Conservation (phyloP, 2,888 invertebrate genomes). For the Metalampra italica region DNA sequence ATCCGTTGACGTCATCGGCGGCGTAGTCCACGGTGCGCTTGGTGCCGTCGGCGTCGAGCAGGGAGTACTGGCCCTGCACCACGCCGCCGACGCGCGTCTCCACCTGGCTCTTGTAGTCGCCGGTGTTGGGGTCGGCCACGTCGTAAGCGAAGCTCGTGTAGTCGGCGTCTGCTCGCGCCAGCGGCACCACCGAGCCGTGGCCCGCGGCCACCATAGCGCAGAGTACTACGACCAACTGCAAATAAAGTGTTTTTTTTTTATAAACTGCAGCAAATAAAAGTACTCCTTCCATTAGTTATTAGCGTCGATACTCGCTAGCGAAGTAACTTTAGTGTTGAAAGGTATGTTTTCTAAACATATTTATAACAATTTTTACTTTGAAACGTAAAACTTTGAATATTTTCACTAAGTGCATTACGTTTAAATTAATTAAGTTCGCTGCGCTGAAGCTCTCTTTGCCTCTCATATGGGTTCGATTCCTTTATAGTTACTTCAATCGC, state of each 20-base stretch:
- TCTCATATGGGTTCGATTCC: no score
- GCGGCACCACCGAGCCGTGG: slow-evolving; percentile 69
- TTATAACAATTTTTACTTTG: no score
- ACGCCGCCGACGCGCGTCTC: slow-evolving; percentile 75
- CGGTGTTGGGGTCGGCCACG: slow-evolving; percentile 77
- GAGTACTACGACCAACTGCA: slow-evolving; percentile 62
- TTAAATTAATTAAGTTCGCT: no score
- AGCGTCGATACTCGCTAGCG: neutral
- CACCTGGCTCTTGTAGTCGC: slow-evolving; percentile 77
- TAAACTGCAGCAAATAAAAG: no score
- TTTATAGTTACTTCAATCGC: no score
- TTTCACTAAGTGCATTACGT: no score
- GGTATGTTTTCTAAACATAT: no score
- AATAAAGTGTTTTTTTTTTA: no score
- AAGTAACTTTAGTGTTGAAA: no score
- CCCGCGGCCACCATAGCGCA: slow-evolving; percentile 58
- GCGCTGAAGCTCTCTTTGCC: no score
- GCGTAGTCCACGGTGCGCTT: slow-evolving; percentile 77
- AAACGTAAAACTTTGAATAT: no score
- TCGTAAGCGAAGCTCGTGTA: slow-evolving; percentile 77
- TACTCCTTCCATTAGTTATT: neutral
- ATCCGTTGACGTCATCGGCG: slow-evolving; percentile 76
- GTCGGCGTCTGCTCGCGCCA: slow-evolving; percentile 72
- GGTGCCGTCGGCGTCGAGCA: slow-evolving; percentile 76
- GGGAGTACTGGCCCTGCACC: slow-evolving; percentile 77